phyloP scores from a whole-genome alignment of 2,888 invertebrate genomes.

The Furcula furcula region DNA sequence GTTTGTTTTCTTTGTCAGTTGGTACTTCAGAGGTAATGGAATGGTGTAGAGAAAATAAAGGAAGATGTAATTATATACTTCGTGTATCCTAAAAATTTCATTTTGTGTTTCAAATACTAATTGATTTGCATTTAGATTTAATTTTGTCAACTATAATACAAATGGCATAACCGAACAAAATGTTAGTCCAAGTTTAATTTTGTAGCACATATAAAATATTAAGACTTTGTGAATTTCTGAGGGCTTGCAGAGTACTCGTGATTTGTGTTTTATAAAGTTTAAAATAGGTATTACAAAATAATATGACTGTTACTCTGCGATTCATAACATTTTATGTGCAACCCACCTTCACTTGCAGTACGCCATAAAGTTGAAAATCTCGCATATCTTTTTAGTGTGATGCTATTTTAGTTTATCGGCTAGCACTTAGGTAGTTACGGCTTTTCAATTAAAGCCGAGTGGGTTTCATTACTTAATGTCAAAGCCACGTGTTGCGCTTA shows the following conservation, averaged over 20 bases:
- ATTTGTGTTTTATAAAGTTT: constrained; percentile 46
- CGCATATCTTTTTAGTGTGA: constrained; percentile 13
- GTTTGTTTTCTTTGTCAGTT: too few relatives aligned
- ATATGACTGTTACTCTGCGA: constrained; percentile 35
- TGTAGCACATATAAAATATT: too few relatives aligned
- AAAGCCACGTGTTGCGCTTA: constrained; percentile 66
- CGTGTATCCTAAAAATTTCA: too few relatives aligned
- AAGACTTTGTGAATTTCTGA: too few relatives aligned
- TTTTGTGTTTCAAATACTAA: too few relatives aligned
- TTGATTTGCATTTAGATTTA: too few relatives aligned
- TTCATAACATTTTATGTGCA: constrained; percentile 54
- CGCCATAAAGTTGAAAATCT: constrained; percentile 41
- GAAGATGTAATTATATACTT: too few relatives aligned
- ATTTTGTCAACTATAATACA: too few relatives aligned
- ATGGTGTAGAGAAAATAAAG: too few relatives aligned
- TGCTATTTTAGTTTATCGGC: constrained; percentile 53
- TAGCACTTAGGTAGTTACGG: constrained; percentile 48
- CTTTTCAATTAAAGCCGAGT: constrained; percentile 61
- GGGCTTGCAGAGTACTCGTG: constrained; percentile 33
- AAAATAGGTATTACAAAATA: constrained; percentile 44
- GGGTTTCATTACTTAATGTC: constrained; percentile 68
- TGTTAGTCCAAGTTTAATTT: too few relatives aligned
- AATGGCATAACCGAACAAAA: too few relatives aligned
- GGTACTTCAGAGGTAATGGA: too few relatives aligned
- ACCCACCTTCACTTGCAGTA: constrained; percentile 42